phyloP scores from a whole-genome alignment of 2,797 vertebrate genomes.

The Enteromius mattozi region DNA sequence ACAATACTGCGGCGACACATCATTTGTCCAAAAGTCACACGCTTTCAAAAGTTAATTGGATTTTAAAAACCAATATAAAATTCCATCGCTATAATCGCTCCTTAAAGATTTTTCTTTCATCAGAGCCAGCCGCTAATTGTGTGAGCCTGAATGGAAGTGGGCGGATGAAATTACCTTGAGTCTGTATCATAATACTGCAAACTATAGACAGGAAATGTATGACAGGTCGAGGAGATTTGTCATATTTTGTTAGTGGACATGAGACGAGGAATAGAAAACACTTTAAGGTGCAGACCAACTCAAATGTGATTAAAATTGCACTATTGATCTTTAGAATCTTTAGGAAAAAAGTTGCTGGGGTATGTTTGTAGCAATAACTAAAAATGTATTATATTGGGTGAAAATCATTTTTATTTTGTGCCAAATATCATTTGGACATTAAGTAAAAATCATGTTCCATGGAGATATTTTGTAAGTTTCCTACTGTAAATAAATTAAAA shows the following conservation, averaged over 20 bases:
- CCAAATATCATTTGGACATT: no score
- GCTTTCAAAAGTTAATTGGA: conserved; percentile 82
- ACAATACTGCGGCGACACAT: conserved; percentile 78
- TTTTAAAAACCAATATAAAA: conserved; percentile 82
- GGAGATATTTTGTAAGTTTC: no score
- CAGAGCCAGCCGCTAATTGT: conserved; percentile 78
- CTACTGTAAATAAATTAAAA: no score
- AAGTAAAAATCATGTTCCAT: no score
- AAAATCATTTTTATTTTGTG: no score
- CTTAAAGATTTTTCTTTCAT: conserved; percentile 73
- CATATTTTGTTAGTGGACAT: conserved; percentile 22
- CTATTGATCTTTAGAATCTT: not conserved
- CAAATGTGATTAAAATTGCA: not conserved
- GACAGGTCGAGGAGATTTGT: conserved; percentile 48
- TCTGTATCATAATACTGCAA: conserved; percentile 66
- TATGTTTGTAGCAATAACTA: no score
- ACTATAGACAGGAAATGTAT: conserved; percentile 51
- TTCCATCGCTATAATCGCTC: conserved; percentile 77
- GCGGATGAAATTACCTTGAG: conserved; percentile 71
- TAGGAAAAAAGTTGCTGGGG: no score
- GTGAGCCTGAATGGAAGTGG: conserved; percentile 70
- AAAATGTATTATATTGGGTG: no score
- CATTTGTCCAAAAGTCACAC: conserved; percentile 76
- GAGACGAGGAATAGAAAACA: not conserved
- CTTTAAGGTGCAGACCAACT: not conserved